phyloP scores from a whole-genome alignment of 2,113 vertebrate species.

The Pica pica region DNA sequence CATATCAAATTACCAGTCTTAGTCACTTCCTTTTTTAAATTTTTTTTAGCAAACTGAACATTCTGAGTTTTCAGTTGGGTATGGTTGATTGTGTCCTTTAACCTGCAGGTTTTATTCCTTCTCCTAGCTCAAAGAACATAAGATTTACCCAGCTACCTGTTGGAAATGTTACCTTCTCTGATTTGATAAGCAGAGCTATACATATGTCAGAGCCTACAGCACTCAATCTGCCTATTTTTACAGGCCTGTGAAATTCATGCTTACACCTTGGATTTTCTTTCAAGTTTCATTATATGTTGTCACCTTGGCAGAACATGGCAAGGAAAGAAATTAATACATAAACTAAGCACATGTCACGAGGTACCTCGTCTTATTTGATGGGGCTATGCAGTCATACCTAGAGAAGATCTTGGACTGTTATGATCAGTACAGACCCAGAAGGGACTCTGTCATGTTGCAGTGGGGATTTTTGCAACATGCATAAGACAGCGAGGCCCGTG shows the following conservation, averaged over 20 bases:
- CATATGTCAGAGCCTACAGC: neutral
- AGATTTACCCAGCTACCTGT: neutral
- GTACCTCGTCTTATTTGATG: neutral
- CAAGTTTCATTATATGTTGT: neutral
- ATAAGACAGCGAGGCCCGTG: too few relatives aligned
- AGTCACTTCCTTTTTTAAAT: neutral
- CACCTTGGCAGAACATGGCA: neutral
- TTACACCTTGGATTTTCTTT: neutral
- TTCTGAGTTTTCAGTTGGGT: neutral
- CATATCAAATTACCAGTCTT: neutral
- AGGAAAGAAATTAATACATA: neutral
- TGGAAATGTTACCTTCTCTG: neutral
- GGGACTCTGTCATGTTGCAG: too few relatives aligned
- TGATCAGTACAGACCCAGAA: neutral
- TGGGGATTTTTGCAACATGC: too few relatives aligned
- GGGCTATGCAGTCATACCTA: neutral
- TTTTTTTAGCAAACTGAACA: neutral
- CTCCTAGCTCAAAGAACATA: neutral
- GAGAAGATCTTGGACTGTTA: neutral
- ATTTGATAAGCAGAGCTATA: neutral
- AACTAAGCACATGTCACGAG: fast-evolving
- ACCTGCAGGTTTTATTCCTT: neutral
- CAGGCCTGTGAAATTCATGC: neutral
- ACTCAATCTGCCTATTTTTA: neutral
- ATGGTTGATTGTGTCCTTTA: neutral